Conservation (phyloP, 2,113 vertebrate species). For the Clarias magur region DNA sequence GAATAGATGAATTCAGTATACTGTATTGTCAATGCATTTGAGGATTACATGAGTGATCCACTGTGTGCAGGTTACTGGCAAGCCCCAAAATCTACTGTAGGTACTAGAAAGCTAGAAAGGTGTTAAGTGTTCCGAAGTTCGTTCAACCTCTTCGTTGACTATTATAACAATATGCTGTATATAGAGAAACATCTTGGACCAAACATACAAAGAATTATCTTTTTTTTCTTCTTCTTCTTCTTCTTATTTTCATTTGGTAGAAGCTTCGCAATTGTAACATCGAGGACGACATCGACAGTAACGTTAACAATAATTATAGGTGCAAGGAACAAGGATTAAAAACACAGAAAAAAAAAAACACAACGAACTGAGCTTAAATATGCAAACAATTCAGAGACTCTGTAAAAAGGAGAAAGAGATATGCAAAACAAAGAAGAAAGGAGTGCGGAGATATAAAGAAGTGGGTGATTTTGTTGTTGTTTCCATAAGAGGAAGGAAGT, state of each 20-base stretch:
- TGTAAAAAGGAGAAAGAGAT: slow-evolving; percentile 65
- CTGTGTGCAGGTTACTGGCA: slow-evolving; percentile 65
- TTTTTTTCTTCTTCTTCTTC: slow-evolving; percentile 44
- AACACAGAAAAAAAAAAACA: slow-evolving; percentile 68
- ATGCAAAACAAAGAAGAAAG: slow-evolving; percentile 47
- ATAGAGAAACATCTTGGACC: slow-evolving; percentile 61
- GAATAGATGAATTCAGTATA: slow-evolving; percentile 59
- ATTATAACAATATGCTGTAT: slow-evolving; percentile 59
- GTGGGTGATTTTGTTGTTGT: neutral
- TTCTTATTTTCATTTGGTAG: slow-evolving; percentile 73
- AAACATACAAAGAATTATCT: slow-evolving; percentile 56
- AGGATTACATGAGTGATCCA: slow-evolving; percentile 66
- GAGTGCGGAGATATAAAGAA: slow-evolving; percentile 38
- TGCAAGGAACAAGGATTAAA: slow-evolving; percentile 64
- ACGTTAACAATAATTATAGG: slow-evolving; percentile 68
- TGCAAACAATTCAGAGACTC: slow-evolving; percentile 72
- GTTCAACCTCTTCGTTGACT: slow-evolving; percentile 68
- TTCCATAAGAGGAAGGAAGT: slow-evolving; percentile 23
- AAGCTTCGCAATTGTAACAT: slow-evolving; percentile 72
- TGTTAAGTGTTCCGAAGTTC: slow-evolving; percentile 65
- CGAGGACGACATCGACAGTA: slow-evolving; percentile 68
- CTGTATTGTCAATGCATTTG: slow-evolving; percentile 63
- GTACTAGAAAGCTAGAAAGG: slow-evolving; percentile 66
- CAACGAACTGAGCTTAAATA: slow-evolving; percentile 73
- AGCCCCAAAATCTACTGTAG: slow-evolving; percentile 67